These are phyloP conservation scores for Stichopus horrens DNA, from an alignment of 53 echinoderm and acorn worm genomes.

Conservation along the genomic window DNA sequence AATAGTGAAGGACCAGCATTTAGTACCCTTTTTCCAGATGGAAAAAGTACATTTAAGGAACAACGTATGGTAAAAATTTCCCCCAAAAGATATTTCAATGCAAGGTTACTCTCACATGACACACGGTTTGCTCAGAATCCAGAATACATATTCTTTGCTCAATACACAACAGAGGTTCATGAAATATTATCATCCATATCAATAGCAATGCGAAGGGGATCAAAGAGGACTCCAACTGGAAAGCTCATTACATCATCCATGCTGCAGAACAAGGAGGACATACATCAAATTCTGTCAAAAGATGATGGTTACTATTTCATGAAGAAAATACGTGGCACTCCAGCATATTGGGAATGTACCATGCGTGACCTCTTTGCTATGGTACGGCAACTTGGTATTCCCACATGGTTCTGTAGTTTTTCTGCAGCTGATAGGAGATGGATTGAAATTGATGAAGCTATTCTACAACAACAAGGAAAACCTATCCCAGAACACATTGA, in stretches of 20 bases:
- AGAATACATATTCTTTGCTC: constrained; percentile 82
- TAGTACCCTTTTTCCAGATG: constrained; percentile 67
- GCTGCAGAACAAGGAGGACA: constrained; percentile 51
- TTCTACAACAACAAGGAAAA: constrained; percentile 58
- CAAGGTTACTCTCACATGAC: constrained; percentile 67
- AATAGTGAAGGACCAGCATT: constrained; percentile 67
- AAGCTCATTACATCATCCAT: constrained; percentile 48
- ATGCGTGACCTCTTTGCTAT: constrained; percentile 68
- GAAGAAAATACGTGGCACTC: constrained; percentile 38
- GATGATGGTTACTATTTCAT: constrained; percentile 61
- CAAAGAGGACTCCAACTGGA: constrained; percentile 41
- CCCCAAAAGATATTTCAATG: constrained; percentile 67
- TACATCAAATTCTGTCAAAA: constrained; percentile 52
- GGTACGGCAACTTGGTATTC: constrained; percentile 45
- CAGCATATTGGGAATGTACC: constrained; percentile 48
- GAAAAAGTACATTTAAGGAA: constrained; percentile 62
- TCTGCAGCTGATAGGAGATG: constrained; percentile 62
- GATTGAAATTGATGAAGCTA: constrained; percentile 57
- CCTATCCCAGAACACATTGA: constrained; percentile 49
- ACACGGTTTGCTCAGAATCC: constrained; percentile 73
- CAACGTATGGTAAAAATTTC: constrained; percentile 54
- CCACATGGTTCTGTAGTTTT: constrained; percentile 66
- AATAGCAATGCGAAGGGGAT: constrained; percentile 73
- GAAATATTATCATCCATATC: constrained; percentile 73
- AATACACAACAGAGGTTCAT: constrained; percentile 67